phyloP scores from a whole-genome alignment of 2,113 vertebrate species.

The Periophthalmodon schlosseri region DNA sequence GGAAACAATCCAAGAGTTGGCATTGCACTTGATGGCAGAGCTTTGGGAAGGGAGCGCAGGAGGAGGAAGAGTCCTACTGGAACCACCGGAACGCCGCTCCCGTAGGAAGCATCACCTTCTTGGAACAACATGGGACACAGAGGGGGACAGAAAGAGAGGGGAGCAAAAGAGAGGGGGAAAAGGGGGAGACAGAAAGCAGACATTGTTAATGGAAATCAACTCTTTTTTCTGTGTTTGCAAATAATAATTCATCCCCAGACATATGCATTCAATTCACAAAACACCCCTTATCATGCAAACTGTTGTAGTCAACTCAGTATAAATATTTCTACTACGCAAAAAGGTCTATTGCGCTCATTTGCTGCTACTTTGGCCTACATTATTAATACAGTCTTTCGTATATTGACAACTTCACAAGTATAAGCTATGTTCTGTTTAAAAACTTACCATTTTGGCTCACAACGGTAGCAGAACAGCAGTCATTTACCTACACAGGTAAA shows the following conservation, averaged over 20 bases:
- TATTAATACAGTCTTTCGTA: no score
- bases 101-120: constrained; percentile 99
- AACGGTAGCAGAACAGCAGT: background rate
- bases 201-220: constrained; percentile 52
- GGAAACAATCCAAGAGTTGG: constrained; percentile 95
- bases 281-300: background rate
- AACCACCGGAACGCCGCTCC: constrained; percentile 99
- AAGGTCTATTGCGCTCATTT: background rate
- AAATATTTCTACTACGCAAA: background rate
- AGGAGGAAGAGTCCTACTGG: constrained; percentile 89
- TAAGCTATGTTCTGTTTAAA: background rate
- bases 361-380: background rate
- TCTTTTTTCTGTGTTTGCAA: constrained; percentile 21
- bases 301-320: background rate
- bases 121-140: constrained; percentile 82
- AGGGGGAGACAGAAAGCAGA: constrained; percentile 10
- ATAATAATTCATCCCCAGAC: constrained; percentile 9
- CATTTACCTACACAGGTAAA: no score
- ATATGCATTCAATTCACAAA: background rate
- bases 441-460: background rate
- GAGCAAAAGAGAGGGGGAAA: background rate
- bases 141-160: constrained; percentile 10
- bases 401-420: background rate
- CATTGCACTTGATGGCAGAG: constrained; percentile 98
- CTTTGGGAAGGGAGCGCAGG: constrained; percentile 86